phyloP scores from a whole-genome alignment of 2,113 vertebrate genomes.

The Progne subis region DNA sequence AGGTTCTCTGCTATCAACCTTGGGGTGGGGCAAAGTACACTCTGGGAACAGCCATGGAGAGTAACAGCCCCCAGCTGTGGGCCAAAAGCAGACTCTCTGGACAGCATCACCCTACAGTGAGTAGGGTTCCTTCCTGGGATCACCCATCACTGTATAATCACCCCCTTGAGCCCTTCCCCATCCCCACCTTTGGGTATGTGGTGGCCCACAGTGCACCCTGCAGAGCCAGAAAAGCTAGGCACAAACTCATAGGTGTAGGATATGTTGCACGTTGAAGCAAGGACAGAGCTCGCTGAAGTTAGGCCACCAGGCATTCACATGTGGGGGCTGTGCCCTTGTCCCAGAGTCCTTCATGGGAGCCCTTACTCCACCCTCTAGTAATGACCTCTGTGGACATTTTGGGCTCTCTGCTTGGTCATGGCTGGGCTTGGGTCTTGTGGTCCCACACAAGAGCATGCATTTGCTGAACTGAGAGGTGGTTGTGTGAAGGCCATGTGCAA shows the following conservation, averaged over 20 bases:
- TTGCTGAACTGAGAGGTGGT: not conserved
- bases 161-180: not conserved
- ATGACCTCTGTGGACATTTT: not conserved
- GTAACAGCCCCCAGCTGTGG: not conserved
- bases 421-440: not conserved
- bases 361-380: not conserved
- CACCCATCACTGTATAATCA: not conserved
- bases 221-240: not conserved
- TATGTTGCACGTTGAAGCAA: not conserved
- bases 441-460: rapidly evolving
- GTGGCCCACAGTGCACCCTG: not conserved
- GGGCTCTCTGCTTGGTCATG: rapidly evolving
- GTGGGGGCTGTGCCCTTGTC: not conserved
- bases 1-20: not conserved
- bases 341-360: not conserved
- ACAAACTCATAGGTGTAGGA: not conserved
- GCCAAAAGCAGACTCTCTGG: not conserved
- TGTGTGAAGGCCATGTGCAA: not conserved
- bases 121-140: not conserved
- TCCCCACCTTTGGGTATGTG: not conserved
- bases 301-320: not conserved
- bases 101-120: not conserved
- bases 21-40: not conserved
- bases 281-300: not conserved
- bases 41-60: not conserved